These are phyloP conservation scores for Prunella strophiata DNA, from an alignment of 2,797 vertebrate genomes.

Conservation along the genomic window DNA sequence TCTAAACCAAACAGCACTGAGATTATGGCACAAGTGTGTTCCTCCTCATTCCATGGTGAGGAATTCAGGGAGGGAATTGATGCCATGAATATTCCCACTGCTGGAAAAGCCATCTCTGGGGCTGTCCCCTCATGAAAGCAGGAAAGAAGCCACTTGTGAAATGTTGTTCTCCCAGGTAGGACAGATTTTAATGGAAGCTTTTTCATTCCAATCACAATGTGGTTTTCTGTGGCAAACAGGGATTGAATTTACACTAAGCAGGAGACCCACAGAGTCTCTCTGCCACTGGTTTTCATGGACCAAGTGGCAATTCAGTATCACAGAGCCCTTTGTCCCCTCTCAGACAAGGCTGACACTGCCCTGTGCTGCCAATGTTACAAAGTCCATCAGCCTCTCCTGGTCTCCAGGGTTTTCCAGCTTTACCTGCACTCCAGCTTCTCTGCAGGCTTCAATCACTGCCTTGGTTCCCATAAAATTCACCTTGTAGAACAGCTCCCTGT, in stretches of 20 bases:
- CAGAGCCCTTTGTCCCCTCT: neutral
- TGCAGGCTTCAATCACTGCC: slow-evolving; percentile 87
- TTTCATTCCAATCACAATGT: neutral
- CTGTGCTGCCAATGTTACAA: neutral
- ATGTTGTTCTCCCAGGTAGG: neutral
- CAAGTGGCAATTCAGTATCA: neutral
- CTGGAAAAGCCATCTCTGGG: neutral
- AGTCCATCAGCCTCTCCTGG: neutral
- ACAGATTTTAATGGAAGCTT: neutral
- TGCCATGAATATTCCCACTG: neutral
- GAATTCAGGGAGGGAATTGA: neutral
- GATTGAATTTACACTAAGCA: neutral
- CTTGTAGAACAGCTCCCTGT: slow-evolving; percentile 87
- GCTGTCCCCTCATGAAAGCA: neutral
- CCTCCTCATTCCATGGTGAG: neutral
- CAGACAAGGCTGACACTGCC: fast-evolving
- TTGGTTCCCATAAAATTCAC: slow-evolving; percentile 90
- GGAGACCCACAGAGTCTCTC: neutral
- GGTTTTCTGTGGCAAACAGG: neutral
- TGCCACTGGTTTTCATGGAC: neutral
- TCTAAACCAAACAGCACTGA: neutral
- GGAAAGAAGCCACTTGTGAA: neutral
- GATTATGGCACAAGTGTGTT: neutral
- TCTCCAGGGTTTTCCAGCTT: neutral
- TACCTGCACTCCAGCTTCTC: slow-evolving; percentile 91